Evolutionary conservation across 2,888 invertebrate genomes (phyloP), one percentile per base, ranked within the genome.

Genomic region (Drosophila formosana): DNA sequence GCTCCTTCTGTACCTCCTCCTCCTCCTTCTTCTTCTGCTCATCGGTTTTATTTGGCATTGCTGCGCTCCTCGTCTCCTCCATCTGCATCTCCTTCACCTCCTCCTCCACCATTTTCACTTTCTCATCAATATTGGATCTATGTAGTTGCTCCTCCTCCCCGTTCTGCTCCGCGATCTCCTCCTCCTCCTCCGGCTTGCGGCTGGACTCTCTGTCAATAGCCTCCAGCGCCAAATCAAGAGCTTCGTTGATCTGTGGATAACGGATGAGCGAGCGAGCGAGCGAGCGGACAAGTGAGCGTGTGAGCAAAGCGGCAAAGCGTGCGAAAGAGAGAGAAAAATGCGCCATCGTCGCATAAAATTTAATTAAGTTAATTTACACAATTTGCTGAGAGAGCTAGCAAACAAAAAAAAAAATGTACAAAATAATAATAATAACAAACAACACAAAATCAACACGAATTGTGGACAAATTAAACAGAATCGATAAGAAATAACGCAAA

Each of bases 171-270:
- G 60, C 51, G 49, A 52, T 61, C 49, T 65, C 57, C 53, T 71
- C 53, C 28, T 62, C 58, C 55, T 74, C 63, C 37, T 75, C 67
- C 67, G 63, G 66, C 67, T 53, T 61, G 53, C 61, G 57, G 68
- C 56, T 75, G 64, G 64, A 65, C 70, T 91, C 91, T 39, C 93
- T 94, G 91, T 95, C 95, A 75, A 95, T 93, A 89, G 94, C 94
- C 92, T 94, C 93, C 89, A 95, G 94, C 82, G 95, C 95, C 90
- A 94, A 91, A 89, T 95, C 95, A 90, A 95, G 92, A 79, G 95
- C 95, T 92, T 95, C 95, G 90, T 94, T 93, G 66, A 95, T 94
- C 95, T 95, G 93, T 75, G 66, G 56, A 77, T 11, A 37, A 55
- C 70, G 77, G 67, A 46, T 56, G 56, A 75, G 78, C 66, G 62